Conservation (phyloP, 2,888 invertebrate species). For the Drosophila borborema region DNA sequence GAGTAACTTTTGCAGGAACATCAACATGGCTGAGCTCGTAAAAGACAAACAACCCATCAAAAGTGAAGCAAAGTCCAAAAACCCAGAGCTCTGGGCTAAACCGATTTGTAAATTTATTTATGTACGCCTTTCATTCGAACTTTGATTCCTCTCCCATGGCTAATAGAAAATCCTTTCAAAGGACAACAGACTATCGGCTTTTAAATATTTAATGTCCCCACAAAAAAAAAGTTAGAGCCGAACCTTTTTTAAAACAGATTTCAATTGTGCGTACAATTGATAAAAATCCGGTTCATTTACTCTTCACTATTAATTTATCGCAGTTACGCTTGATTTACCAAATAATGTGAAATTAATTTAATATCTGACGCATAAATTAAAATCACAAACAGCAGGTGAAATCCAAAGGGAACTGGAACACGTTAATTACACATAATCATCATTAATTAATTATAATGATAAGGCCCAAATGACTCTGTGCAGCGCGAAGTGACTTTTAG, state of each 20-base stretch:
- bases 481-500: constrained; percentile 15
- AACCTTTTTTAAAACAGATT: constrained; percentile 11
- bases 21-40: constrained; percentile 55
- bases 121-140: constrained; percentile 27
- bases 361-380: constrained; percentile 66
- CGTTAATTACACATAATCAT: constrained; percentile 69
- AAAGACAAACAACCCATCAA: constrained; percentile 65
- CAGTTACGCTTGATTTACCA: constrained; percentile 70
- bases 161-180: constrained; percentile 24
- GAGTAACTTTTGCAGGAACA: constrained; percentile 64
- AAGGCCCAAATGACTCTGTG: constrained; percentile 7
- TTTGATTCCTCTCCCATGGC: constrained; percentile 29
- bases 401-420: constrained; percentile 14
- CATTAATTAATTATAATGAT: constrained; percentile 75
- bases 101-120: constrained; percentile 69
- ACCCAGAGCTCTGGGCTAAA: constrained; percentile 53
- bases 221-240: constrained; percentile 17
- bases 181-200: constrained; percentile 14
- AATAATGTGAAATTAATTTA: constrained; percentile 69
- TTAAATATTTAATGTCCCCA: constrained; percentile 41
- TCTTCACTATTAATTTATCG: constrained; percentile 75
- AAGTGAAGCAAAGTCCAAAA: constrained; percentile 33
- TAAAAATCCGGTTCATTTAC: constrained; percentile 38
- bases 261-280: constrained; percentile 14
- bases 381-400: constrained; percentile 19